Conservation (phyloP, 2,888 invertebrate genomes). For the Dicranocentrus wangi region DNA sequence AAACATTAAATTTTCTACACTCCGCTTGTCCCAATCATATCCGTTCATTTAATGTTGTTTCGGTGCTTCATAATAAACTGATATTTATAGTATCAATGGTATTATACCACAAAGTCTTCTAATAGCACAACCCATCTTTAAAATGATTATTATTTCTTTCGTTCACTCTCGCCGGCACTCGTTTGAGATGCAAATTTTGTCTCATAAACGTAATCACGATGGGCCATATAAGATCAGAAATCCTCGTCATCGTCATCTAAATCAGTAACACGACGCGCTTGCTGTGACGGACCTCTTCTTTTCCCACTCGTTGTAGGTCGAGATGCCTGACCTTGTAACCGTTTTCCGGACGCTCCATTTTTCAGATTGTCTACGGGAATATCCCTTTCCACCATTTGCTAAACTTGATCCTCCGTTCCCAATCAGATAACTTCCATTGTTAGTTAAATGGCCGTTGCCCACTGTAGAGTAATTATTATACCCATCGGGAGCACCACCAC, state of each 20-base stretch:
- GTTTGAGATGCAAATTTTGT: constrained; percentile 44
- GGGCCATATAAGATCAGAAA: constrained; percentile 49
- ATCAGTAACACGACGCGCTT: constrained; percentile 34
- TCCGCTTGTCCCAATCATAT: no score
- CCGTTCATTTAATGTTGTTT: no score
- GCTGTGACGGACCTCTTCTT: constrained; percentile 39
- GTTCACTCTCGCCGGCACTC: no score
- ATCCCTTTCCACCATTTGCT: constrained; percentile 56
- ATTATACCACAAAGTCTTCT: no score
- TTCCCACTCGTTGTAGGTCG: constrained; percentile 46
- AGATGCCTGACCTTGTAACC: constrained; percentile 36
- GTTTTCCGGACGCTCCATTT: constrained; percentile 40
- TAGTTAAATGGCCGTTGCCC: constrained; percentile 40
- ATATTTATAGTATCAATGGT: no score
- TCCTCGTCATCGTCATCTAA: constrained; percentile 41
- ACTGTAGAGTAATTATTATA: constrained; percentile 21
- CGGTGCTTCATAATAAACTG: no score
- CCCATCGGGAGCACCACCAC: constrained; percentile 17
- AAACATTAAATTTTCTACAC: no score
- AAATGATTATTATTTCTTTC: no score
- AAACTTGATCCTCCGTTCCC: constrained; percentile 24
- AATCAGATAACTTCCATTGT: constrained; percentile 14
- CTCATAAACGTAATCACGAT: constrained; percentile 41
- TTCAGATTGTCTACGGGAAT: constrained; percentile 56
- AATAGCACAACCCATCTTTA: no score